These are phyloP conservation scores for Turdus rufiventris DNA, from an alignment of 2,113 vertebrate species.

Conservation along the genomic window DNA sequence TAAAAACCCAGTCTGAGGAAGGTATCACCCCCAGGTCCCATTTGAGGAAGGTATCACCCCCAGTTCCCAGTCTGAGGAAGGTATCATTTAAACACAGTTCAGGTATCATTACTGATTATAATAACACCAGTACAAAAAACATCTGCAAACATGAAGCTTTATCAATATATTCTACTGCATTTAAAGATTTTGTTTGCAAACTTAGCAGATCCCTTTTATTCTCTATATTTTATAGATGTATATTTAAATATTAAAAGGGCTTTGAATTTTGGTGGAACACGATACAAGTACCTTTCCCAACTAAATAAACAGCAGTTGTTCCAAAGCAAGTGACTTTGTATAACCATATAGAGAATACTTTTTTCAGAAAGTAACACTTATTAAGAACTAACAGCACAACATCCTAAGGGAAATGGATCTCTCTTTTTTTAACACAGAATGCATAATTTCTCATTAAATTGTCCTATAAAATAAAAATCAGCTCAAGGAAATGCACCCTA, in stretches of 20 bases:
- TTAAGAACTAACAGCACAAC: not conserved
- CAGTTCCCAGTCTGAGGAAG: not conserved
- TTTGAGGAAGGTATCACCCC: not conserved
- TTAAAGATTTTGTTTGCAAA: not conserved
- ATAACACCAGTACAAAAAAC: not conserved
- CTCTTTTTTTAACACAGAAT: not conserved
- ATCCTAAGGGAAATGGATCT: not conserved
- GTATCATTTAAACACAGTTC: not conserved
- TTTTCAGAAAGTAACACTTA: not conserved
- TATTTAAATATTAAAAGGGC: not conserved
- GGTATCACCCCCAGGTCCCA: not conserved
- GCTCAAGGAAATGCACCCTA: not conserved
- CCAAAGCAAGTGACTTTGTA: not conserved
- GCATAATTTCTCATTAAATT: not conserved
- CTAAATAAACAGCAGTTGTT: not conserved
- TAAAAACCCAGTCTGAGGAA: not conserved
- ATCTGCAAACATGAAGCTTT: not conserved
- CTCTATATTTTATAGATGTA: not conserved
- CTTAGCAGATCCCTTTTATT: not conserved
- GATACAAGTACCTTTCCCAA: not conserved
- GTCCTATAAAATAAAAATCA: not conserved
- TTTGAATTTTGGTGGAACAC: not conserved
- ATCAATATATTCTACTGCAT: not conserved
- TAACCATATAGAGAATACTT: accelerated
- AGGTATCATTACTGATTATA: not conserved